Percentiles rank a stretch among this genome's conserved stretches.
Conservation (phyloP, 2,797 vertebrate species). For the Eulemur coronatus region DNA sequence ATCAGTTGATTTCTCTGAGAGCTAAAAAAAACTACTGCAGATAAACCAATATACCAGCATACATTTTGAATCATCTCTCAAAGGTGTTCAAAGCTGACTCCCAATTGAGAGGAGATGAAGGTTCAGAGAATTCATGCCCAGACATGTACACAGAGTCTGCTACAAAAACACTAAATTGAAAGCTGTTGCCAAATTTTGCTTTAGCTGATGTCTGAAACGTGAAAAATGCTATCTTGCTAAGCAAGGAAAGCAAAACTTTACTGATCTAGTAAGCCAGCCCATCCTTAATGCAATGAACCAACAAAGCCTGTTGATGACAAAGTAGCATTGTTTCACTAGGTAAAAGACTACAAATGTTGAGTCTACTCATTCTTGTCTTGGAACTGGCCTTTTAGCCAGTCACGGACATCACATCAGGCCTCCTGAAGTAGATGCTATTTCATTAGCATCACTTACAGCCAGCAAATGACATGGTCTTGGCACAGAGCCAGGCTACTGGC, state of each 20-base stretch:
- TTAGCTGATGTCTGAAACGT: neutral
- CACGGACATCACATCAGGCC: neutral
- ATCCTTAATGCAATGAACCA: neutral
- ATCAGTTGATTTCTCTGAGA: neutral
- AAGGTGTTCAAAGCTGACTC: neutral
- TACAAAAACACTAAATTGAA: neutral
- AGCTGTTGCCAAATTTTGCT: neutral
- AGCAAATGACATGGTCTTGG: constrained; percentile 47
- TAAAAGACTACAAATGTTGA: neutral
- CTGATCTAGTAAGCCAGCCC: neutral
- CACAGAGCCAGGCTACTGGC: constrained; percentile 17
- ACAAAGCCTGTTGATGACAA: too few relatives aligned
- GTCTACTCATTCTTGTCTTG: neutral
- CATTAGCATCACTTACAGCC: constrained; percentile 56
- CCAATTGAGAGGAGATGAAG: neutral
- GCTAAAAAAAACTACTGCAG: neutral
- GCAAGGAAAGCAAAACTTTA: neutral
- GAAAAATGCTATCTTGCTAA: neutral
- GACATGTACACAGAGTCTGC: neutral
- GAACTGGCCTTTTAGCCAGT: neutral
- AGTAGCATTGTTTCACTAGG: neutral
- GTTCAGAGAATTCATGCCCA: neutral
- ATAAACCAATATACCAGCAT: neutral
- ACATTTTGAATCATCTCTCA: neutral
- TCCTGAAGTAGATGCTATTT: constrained; percentile 67